A percentile compares a stretch with the other conserved stretches of the same genome.
phyloP scores from a whole-genome alignment of 2,888 invertebrate species.

The Xylophagus ater region DNA sequence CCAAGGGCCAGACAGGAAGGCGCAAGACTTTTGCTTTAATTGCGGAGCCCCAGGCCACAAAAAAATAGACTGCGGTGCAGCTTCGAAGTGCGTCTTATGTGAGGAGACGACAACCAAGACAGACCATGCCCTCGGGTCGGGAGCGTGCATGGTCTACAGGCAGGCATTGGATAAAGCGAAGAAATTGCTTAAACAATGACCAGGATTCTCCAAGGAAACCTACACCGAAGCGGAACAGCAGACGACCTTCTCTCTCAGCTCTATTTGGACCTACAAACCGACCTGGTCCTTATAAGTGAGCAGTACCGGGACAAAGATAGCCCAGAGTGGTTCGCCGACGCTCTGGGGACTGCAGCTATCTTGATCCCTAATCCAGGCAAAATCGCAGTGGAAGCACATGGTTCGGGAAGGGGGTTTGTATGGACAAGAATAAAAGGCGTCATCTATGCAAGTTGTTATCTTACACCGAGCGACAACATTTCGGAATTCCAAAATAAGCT shows the following conservation, averaged over 20 bases:
- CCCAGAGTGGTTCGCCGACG: conserved; percentile 2
- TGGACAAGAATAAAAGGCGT: not conserved
- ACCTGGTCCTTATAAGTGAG: conserved; percentile 8
- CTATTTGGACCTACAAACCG: conserved; percentile 1
- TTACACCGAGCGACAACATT: not conserved
- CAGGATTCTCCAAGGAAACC: conserved; percentile 8
- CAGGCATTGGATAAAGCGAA: not conserved
- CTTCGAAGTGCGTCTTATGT: too few species aligned
- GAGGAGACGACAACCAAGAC: too few species aligned
- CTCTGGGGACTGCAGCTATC: conserved; percentile 4
- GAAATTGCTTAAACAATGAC: not conserved
- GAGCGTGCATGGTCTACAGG: not conserved
- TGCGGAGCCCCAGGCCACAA: too few species aligned
- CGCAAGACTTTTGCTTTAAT: not conserved
- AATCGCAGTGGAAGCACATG: too few species aligned
- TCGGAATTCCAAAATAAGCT: not conserved
- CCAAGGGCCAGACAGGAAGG: conserved; percentile 8
- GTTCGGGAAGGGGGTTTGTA: too few species aligned
- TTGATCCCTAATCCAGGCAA: conserved; percentile 8
- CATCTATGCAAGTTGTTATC: not conserved
- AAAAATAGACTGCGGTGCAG: too few species aligned
- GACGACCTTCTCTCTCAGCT: conserved; percentile 7
- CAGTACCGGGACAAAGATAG: conserved; percentile 2
- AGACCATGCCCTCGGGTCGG: conserved; percentile 2
- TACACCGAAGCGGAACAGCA: conserved; percentile 10